Evolutionary conservation across 2,888 invertebrate species (phyloP), one percentile per base, ranked within the genome.

Genomic region (Rotaria magnacalcarata): DNA sequence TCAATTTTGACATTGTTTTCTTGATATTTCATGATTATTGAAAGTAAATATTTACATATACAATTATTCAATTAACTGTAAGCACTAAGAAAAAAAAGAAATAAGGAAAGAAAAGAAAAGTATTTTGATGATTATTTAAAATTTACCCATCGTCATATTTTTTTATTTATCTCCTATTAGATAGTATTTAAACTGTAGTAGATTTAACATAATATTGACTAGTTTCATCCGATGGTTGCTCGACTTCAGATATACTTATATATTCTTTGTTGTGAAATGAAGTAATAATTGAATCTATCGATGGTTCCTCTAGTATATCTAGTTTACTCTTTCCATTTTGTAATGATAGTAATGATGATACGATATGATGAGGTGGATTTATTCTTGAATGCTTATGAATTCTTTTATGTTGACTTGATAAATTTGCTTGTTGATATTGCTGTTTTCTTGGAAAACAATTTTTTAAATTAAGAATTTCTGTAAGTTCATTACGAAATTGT

Each of bases 401-500:
- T 27, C 14, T 16, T 16, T 27, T 67, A 19, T 41, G 16, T 67
- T 67, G 67, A 16, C 14, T 34, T 67, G 34, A 27, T 27, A 14
- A 34, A 34, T 67, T 34, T 34, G 27, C 14, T 16, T 67, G 27
- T 34, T 27, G 34, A 5, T 41, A 6, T 16, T 34, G 34, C 19
- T 16, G 11, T 11, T 67, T 11, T 67, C 1, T 34, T 34, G 67
- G 67, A 67, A 16, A 67, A 34, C 34, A 67, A 5, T 27, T 16
- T 67, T 14, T 19, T 19, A 67, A 2, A 67, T 27, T 34, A 34
- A 67, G 67, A 34, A 67, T 67, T 67, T 41, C 67, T 34, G 34
- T 67, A 27, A 67, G 27, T 80, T 80, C 80, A 47, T 80, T 24
- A 11, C 80, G 80, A 80, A 80, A 80, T 47, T 80, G 80, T 80